Conservation (phyloP, 1,140 invertebrate genomes). For the Lordiphosa clarofinis region DNA sequence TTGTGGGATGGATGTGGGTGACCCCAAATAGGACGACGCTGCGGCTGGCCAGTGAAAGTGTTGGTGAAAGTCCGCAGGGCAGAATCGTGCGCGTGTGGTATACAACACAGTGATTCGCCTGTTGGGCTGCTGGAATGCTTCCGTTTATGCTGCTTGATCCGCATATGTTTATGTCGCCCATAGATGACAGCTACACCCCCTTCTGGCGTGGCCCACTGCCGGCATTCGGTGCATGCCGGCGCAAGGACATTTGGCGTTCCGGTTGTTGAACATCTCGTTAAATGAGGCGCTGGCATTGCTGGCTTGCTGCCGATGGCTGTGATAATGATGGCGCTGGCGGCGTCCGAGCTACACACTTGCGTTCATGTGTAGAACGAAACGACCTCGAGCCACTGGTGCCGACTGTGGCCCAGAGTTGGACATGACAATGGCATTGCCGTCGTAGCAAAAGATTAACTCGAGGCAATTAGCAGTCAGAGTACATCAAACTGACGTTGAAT, state of each 20-base stretch:
- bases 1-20: constrained; percentile 8
- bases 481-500: constrained; percentile 4
- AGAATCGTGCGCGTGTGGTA: no score
- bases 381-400: neutral
- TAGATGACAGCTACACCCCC: constrained; percentile 5
- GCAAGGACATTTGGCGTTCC: constrained; percentile 51
- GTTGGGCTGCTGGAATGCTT: constrained; percentile 11
- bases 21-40: neutral
- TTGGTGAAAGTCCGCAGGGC: constrained; percentile 18
- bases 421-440: constrained; percentile 19
- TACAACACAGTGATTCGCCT: constrained; percentile 18
- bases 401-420: constrained; percentile 1
- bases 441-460: constrained; percentile 9
- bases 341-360: constrained; percentile 1
- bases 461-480: constrained; percentile 13
- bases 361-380: neutral
- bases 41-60: constrained; percentile 37
- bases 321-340: constrained; percentile 35
- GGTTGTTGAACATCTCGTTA: constrained; percentile 48
- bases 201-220: constrained; percentile 4
- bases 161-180: constrained; percentile 19
- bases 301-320: constrained; percentile 26
- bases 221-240: constrained; percentile 11
- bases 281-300: constrained; percentile 37
- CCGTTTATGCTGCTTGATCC: constrained; percentile 15